A percentile compares a stretch with the other conserved stretches of the same genome.
phyloP scores from a whole-genome alignment of 2,797 vertebrate species.

The Gallirallus australis region DNA sequence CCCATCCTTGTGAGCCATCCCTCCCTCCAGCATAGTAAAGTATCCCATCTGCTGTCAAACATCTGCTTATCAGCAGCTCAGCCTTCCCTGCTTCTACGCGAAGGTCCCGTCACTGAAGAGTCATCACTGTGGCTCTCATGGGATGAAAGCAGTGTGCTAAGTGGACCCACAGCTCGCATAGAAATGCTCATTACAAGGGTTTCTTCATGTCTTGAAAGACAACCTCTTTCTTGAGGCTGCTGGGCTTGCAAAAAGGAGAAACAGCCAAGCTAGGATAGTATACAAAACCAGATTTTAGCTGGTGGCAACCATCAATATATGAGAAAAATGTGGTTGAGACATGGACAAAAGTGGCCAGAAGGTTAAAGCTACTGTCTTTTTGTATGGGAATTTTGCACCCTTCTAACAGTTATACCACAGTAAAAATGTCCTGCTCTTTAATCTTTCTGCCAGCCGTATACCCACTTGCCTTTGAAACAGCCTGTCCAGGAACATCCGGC shows the following conservation, averaged over 20 bases:
- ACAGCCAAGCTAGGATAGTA: not conserved
- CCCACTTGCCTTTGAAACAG: not conserved
- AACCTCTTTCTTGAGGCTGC: not conserved
- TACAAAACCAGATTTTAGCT: not conserved
- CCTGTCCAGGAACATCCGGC: rapidly evolving
- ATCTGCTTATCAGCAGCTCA: not conserved
- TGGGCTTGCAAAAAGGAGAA: not conserved
- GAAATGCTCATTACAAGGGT: not conserved
- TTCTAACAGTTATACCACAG: not conserved
- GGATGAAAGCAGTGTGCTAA: not conserved
- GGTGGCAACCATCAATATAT: not conserved
- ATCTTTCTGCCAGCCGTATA: not conserved
- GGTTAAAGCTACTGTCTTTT: not conserved
- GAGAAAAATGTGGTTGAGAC: not conserved
- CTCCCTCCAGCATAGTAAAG: not conserved
- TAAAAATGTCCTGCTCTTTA: not conserved
- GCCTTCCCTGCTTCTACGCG: not conserved
- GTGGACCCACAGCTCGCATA: not conserved
- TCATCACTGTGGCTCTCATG: not conserved
- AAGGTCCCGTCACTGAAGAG: not conserved
- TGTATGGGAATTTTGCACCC: not conserved
- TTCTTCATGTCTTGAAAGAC: not conserved
- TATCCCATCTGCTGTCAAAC: not conserved
- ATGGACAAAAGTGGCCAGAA: not conserved
- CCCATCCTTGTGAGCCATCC: not conserved